Evolutionary conservation across 2,888 invertebrate genomes (phyloP).

Genomic region (Tetanocera ferruginea): DNA sequence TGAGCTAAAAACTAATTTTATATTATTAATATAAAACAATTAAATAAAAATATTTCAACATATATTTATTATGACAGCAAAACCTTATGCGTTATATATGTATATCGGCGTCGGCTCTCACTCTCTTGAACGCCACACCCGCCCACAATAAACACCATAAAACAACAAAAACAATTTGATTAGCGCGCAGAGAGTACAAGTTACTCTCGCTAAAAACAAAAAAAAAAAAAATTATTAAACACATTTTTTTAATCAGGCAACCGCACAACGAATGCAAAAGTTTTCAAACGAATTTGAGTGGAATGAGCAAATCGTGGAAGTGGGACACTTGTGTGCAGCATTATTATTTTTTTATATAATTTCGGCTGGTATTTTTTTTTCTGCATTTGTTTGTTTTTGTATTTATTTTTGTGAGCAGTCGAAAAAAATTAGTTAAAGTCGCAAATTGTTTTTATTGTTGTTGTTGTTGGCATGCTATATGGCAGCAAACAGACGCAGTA

Average conservation of each 20-base stretch:
- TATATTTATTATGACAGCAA: neutral
- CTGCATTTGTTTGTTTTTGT: constrained; percentile 30
- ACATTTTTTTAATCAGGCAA: neutral
- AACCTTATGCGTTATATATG: too few species aligned
- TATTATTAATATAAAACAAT: neutral
- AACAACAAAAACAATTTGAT: too few species aligned
- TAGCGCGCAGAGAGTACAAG: too few species aligned
- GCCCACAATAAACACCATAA: too few species aligned
- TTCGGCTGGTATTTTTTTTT: constrained; percentile 28
- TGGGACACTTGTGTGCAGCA: constrained; percentile 69
- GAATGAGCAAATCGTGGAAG: constrained; percentile 65
- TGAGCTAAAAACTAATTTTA: neutral
- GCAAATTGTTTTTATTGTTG: neutral
- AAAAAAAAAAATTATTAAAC: too few species aligned
- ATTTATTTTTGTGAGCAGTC: constrained; percentile 5
- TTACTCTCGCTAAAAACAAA: too few species aligned
- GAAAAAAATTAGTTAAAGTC: neutral
- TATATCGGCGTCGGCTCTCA: too few species aligned
- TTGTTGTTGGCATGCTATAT: neutral
- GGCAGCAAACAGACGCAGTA: neutral
- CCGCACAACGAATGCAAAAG: neutral
- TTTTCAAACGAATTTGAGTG: constrained; percentile 55
- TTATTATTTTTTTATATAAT: constrained; percentile 39
- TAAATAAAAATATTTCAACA: neutral
- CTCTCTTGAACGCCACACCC: too few species aligned